Conservation (phyloP, 30 jellyfish, hydroid and myxozoan species). For the Hydractinia echinata region DNA sequence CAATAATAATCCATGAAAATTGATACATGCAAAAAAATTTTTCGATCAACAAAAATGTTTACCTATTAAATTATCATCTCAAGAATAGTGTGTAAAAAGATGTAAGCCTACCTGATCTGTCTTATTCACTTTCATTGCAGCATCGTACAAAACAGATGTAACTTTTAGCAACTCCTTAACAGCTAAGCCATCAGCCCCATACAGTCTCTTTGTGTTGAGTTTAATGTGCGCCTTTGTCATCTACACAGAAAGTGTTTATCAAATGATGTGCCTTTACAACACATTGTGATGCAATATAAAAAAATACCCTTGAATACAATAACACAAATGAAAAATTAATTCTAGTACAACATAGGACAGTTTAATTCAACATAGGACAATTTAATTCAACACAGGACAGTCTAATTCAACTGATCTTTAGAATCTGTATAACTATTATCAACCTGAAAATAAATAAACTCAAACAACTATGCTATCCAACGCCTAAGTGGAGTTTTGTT, state of each 20-base stretch:
- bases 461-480: too few relatives aligned
- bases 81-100: too few relatives aligned
- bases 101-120: constrained; percentile 50
- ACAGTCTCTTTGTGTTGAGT: constrained; percentile 72
- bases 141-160: constrained; percentile 76
- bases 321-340: not conserved
- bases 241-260: constrained; percentile 19
- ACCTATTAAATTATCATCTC: too few relatives aligned
- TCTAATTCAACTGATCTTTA: too few relatives aligned
- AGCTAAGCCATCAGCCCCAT: constrained; percentile 93
- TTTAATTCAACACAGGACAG: too few relatives aligned
- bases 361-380: not conserved
- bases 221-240: constrained; percentile 79
- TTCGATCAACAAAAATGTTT: too few relatives aligned
- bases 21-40: too few relatives aligned
- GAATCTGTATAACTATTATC: too few relatives aligned
- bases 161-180: constrained; percentile 81
- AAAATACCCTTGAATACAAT: not conserved
- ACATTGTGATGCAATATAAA: not conserved
- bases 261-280: not conserved
- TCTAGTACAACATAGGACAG: not conserved
- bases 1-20: too few relatives aligned
- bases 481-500: too few relatives aligned
- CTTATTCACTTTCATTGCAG: constrained; percentile 53
- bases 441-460: too few relatives aligned